Conservation (phyloP, 2,888 invertebrate genomes). For the Melanostoma mellinum region DNA sequence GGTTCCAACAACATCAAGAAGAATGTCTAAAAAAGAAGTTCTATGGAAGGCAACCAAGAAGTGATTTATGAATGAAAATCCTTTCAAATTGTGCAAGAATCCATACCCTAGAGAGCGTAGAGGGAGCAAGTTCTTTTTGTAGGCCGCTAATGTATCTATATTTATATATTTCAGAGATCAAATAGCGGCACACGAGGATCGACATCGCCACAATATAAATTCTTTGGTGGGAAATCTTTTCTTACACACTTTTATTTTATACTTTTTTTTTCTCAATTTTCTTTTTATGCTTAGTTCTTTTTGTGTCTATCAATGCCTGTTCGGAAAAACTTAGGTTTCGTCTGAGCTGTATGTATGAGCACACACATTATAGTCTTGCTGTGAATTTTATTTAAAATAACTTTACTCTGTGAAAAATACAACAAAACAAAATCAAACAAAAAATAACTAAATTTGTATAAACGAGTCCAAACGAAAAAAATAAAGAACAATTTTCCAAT, state of each 20-base stretch:
- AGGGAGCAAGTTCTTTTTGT: constrained; percentile 16
- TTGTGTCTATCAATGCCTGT: constrained; percentile 2
- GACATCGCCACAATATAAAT: constrained; percentile 4
- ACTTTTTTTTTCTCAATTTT: not conserved
- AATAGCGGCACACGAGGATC: constrained; percentile 38
- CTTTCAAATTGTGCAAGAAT: not conserved
- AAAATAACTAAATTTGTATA: constrained; percentile 35
- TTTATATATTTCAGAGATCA: constrained; percentile 58
- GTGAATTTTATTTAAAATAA: constrained; percentile 55
- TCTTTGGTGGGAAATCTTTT: constrained; percentile 50
- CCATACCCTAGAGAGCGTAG: not conserved
- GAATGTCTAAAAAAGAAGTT: not conserved
- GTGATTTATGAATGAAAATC: not conserved
- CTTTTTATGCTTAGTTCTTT: constrained; percentile 8
- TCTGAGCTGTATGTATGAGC: not conserved
- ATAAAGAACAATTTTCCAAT: constrained; percentile 35
- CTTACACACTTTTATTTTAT: constrained; percentile 4
- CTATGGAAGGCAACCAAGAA: not conserved
- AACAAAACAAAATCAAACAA: constrained; percentile 29
- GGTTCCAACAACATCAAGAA: no score
- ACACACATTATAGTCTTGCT: constrained; percentile 10
- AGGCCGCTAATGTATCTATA: constrained; percentile 57
- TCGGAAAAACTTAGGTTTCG: constrained; percentile 20
- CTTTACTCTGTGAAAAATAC: constrained; percentile 44
- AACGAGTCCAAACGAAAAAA: constrained; percentile 10